Conservation (phyloP, 2,888 invertebrate species). For the Leucoma salicis region DNA sequence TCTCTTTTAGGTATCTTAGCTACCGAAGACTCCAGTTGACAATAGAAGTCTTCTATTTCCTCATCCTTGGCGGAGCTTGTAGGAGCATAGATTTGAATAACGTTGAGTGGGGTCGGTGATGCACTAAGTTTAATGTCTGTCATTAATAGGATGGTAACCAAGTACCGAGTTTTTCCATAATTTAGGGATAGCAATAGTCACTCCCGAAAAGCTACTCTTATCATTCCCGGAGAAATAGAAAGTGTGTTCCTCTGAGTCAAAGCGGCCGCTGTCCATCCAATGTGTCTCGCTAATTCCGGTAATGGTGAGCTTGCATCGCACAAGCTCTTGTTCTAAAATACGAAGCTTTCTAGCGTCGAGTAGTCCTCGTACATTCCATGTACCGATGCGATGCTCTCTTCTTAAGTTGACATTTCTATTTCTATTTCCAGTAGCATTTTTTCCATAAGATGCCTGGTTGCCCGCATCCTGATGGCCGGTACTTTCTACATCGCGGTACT, state of each 20-base stretch:
- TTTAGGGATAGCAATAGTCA: constrained; percentile 7
- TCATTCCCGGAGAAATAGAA: constrained; percentile 13
- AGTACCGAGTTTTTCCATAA: constrained; percentile 1
- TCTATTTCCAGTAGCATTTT: constrained; percentile 1
- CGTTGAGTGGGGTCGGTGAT: neutral
- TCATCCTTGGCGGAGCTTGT: neutral
- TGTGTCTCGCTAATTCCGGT: constrained; percentile 13
- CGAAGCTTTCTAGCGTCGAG: neutral
- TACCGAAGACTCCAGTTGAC: neutral
- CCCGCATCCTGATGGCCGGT: constrained; percentile 14
- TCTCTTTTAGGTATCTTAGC: neutral
- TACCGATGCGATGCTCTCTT: constrained; percentile 1
- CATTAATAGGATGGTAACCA: constrained; percentile 7
- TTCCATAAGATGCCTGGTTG: constrained; percentile 2
- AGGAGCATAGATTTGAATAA: neutral
- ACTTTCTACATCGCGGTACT: constrained; percentile 13
- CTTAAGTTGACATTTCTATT: neutral
- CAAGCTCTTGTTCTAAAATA: neutral
- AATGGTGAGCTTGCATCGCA: neutral
- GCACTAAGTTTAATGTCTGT: neutral
- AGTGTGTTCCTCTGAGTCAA: constrained; percentile 9
- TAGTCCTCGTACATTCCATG: neutral
- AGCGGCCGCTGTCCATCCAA: constrained; percentile 14
- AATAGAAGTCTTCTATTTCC: neutral
- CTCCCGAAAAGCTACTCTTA: constrained; percentile 3